These are phyloP conservation scores for Lasiurus borealis DNA, from an alignment of 2,113 vertebrate genomes.

Conservation along the genomic window DNA sequence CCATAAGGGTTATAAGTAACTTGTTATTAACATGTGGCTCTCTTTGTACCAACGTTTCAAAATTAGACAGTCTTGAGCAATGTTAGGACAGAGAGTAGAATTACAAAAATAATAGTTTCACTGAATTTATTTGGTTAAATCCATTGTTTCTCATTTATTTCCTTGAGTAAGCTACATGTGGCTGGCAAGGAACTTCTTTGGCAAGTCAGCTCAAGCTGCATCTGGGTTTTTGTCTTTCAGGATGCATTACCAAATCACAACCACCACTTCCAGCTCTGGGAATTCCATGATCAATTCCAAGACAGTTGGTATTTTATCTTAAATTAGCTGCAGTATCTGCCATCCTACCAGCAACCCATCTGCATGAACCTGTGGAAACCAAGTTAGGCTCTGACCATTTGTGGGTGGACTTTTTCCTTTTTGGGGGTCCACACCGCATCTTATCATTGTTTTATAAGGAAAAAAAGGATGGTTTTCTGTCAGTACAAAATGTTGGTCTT, in stretches of 20 bases:
- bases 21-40: background rate
- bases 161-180: background rate
- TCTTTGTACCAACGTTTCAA: background rate
- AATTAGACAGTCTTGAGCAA: background rate
- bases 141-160: constrained; percentile 9
- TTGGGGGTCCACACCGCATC: background rate
- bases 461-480: background rate
- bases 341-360: background rate
- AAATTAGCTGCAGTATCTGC: background rate
- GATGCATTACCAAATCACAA: background rate
- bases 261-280: background rate
- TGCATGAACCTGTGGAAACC: background rate
- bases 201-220: background rate
- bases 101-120: background rate
- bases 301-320: background rate
- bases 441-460: background rate
- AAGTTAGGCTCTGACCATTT: background rate
- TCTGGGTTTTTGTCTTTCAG: background rate
- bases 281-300: background rate
- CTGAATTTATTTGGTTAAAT: constrained; percentile 27
- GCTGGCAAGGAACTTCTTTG: background rate
- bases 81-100: background rate
- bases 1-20: background rate
- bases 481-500: background rate
- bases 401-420: background rate